Evolutionary conservation across 2,113 vertebrate species (phyloP), one percentile per base, ranked within the genome.

Genomic region (Oplegnathus fasciatus): DNA sequence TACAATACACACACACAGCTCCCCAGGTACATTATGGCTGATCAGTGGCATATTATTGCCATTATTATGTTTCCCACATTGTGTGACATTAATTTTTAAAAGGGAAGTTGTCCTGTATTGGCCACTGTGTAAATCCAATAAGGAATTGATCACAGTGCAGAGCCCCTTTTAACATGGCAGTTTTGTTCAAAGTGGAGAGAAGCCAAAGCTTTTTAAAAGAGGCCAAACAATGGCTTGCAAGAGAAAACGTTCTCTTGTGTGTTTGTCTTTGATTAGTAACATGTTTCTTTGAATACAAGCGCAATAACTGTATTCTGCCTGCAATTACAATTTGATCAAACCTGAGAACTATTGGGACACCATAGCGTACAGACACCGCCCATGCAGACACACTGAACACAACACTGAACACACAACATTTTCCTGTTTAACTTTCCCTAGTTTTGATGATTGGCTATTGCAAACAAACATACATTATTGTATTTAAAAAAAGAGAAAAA

Each of bases 1-100:
- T 4, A 32, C 48, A 68, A 80, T 32, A 60, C 48, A 40, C 30
- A 46, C 73, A 75, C 24, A 57, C 42, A 67, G 58, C 54, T 76
- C 42, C 17, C 46, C 46, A 54, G 70, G 54, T 83, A 37, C 44
- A 80, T 84, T 55, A 88, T 75, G 75, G 68, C 55, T 32, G 34
- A 91, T 87, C 58, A 89, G 61, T 34, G 84, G 44, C 50, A 54
- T 60, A 73, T 82, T 86, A 82, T 85, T 78, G 37, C 24, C 66
- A 54, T 80, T 82, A 86, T 74, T 76, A 55, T 66, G 42, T 82
- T 75, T 60, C 54, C 30, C 74, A 40, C 54, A 65, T 61, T 82
- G 54, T 61, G 50, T 64, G 50, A 81, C 76, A 68, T 82, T 44
- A 46, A 66, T 80, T 78, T 81, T 75, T 71, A 66, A 82, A 80